Evolutionary conservation across 2,888 invertebrate genomes (phyloP), one percentile per base, ranked within the genome.

Genomic region (Kryphioiulus occultus): DNA sequence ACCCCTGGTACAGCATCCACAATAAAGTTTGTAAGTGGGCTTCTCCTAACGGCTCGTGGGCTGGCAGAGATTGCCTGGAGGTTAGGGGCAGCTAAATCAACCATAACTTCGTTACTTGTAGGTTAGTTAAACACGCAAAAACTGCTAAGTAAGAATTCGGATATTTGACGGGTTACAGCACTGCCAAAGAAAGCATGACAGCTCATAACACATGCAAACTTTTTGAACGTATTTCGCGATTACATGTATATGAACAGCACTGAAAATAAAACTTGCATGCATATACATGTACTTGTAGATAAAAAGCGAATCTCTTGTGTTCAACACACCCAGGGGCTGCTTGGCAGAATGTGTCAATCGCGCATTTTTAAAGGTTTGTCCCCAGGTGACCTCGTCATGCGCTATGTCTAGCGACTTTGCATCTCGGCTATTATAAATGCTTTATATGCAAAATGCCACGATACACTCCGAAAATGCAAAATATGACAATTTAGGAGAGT

Each of bases 401-500:
- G 78, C 78, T 26, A 30, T 78, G 78, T 30, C 78, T 12, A 78
- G 26, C 78, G 78, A 78, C 78, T 78, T 78, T 78, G 78, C 78
- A 78, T 78, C 78, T 35, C 86, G 17, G 47, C 39, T 85, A 85
- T 86, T 86, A 86, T 86, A 86, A 86, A 86, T 86, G 86, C 47
- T 86, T 86, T 86, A 86, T 86, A 86, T 86, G 86, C 59, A 44
- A 86, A 53, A 86, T 86, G 47, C 22, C 15, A 22, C 78, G 78
- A 78, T 78, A 35, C 44, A 47, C 39, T 53, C 44, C 17, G 86
- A 85, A 85, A 85, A 85, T 85, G 85, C 85, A 78, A 78, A 78
- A 78, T 78, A 86, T 86, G 86, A 86, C 86, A 86, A 86, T 86
- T 86, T 86, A 47, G 47, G 86, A 86, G 78, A 44, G 86, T 86